Evolutionary conservation across 2,797 vertebrate genomes (phyloP), one percentile per base, ranked within the genome.

Genomic region (Macrochelys suwanniensis): DNA sequence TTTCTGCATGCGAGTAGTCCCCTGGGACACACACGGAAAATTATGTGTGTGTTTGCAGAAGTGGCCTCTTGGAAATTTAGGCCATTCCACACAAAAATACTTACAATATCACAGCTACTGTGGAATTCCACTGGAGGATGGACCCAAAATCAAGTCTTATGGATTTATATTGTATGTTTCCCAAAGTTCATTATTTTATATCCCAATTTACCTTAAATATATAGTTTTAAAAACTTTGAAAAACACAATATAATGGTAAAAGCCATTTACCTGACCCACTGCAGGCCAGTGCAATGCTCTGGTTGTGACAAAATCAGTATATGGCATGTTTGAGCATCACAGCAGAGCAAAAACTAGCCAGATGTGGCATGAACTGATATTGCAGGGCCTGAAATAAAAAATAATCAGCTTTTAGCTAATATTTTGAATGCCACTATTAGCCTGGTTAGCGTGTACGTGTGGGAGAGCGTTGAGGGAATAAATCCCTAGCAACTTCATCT

Each of bases 21-120:
- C 33, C 15, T 0, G 0, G 19, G 5, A 83, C 1, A 68, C 45
- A 56, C 3, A 6, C 74, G 37, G 59, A 3, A 53, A 0, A 6
- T 49, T 85, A 76, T 5, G 47, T 5, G 9, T 1, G 89, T 21
- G 71, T 68, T 11, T 8, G 85, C 11, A 93, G 53, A 94, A 10
- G 25, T 53, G 37, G 5, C 71, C 16, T 1, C 4, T 42, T 77
- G 57, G 71, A 89, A 94, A 17, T 10, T 2, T 84, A 95, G 50
- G 31, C 45, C 31, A 51, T 59, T 84, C 84, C 85, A 87, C 26
- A 37, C 45, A 85, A 92, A 94, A 11, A 21, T 79, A 71, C n/a
- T 57, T 49, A 1, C 8, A n/a, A 3, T n/a, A 81, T 5, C 33
- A 49, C 71, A 90, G 54, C 37, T 33, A 80, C 1, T 7, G 25